Base-by-base conservation (phyloP, 2,888 invertebrate genomes). In the Nycteola revayana region DNA sequence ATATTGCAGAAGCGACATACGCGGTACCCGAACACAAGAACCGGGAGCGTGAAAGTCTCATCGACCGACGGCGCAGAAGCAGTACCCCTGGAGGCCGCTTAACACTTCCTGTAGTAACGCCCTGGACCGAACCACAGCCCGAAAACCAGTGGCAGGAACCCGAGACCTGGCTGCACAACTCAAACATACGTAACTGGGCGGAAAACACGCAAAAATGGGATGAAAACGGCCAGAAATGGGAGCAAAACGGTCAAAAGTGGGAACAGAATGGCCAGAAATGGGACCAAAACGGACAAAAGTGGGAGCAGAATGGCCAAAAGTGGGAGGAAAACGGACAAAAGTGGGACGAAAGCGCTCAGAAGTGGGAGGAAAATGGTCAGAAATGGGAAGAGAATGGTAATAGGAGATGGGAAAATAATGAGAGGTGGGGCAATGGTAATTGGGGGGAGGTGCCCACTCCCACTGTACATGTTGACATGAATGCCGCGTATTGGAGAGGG, bases 381-480 rank as follows among this genome's bases (percentile, higher is more conserved):
- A 66, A 66, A 26, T 66, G 66, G 66, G 56, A 52, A 1, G 57
- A 57, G 6, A 66, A 60, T 31, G 60, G 58, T 39, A 81, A 76
- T 4, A 75, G 74, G 26, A 69, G 72, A 1, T 80, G 84, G 76
- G 67, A 59, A 17, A 66, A 62, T 32, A 74, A 66, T 9, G 74
- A 70, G 33, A 54, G 75, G 42, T 76, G 77, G 71, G 75, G 74
- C 8, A 78, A 78, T 26, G 77, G 75, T 1, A 77, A 78, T 27
- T 86, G 87, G 87, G 82, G 78, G 7, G 85, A 84, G 28, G 78
- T 81, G 1, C 75, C 81, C 0, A 87, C 87, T 1, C 87, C 86
- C 0, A 88, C 86, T 0, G 86, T 86, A 0, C 82, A 81, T 33
- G 87, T 87, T 0, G 87, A 86, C 38, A 76, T 81, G 79, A 79